phyloP scores from a whole-genome alignment of 2,113 vertebrate species.

The Leucosticte australis region DNA sequence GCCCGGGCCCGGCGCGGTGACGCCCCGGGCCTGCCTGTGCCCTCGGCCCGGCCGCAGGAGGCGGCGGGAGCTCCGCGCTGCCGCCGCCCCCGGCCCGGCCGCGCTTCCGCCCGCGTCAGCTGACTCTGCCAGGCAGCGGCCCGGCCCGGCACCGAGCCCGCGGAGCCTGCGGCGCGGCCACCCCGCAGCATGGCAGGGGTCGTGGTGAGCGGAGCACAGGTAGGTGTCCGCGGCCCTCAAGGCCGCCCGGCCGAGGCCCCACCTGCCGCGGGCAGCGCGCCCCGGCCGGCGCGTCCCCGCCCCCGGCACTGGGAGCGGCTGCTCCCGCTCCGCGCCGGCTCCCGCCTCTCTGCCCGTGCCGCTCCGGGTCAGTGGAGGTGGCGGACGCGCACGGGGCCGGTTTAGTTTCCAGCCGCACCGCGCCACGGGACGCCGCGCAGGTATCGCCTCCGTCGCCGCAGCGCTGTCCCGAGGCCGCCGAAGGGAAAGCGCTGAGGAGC shows the following conservation, averaged over 20 bases:
- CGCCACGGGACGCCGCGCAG: not conserved
- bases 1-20: not conserved
- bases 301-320: not conserved
- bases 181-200: not conserved
- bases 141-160: not conserved
- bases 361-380: no score
- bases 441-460: not conserved
- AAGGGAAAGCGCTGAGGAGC: not conserved
- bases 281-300: not conserved
- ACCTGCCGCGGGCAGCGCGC: not conserved
- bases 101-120: slow-evolving; percentile 76
- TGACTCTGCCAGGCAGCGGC: slow-evolving; percentile 64
- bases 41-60: not conserved
- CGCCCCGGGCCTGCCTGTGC: not conserved
- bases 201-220: not conserved
- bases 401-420: not conserved
- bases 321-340: not conserved
- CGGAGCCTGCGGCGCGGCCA: not conserved
- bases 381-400: not conserved
- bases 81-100: not conserved
- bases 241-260: not conserved
- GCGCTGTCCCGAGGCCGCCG: not conserved
- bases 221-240: not conserved
- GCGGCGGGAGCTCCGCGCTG: not conserved
- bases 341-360: not conserved